Evolutionary conservation across 2,888 invertebrate species (phyloP).

Genomic region (Morpho achilles): DNA sequence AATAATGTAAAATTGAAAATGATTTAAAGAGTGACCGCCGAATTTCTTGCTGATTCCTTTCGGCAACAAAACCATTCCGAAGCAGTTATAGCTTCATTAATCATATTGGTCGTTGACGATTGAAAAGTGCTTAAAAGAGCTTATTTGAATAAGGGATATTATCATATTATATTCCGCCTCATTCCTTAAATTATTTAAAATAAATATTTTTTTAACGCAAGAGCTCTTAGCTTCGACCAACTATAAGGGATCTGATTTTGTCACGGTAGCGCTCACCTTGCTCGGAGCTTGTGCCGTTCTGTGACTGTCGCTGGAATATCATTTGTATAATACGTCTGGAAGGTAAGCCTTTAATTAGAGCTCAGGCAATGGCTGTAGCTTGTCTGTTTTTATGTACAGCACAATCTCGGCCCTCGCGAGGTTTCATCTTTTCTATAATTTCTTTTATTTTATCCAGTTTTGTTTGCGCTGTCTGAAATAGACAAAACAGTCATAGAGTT

Average conservation of each 20-base stretch:
- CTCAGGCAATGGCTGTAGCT: slow-evolving; percentile 27
- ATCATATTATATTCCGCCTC: too few relatives aligned
- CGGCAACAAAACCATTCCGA: too few relatives aligned
- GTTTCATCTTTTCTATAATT: slow-evolving; percentile 11
- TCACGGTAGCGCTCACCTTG: slow-evolving; percentile 34
- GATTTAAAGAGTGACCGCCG: too few relatives aligned
- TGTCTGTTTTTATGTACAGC: slow-evolving; percentile 12
- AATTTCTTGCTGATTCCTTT: too few relatives aligned
- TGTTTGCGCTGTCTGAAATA: not conserved
- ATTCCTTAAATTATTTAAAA: too few relatives aligned
- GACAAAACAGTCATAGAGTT: too few relatives aligned
- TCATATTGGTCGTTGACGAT: too few relatives aligned
- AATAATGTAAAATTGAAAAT: too few relatives aligned
- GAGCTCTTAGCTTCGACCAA: slow-evolving; percentile 26
- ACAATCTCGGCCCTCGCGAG: slow-evolving; percentile 7
- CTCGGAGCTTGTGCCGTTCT: slow-evolving; percentile 43
- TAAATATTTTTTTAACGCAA: not conserved
- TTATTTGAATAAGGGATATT: too few relatives aligned
- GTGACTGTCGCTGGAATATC: slow-evolving; percentile 53
- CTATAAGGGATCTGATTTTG: slow-evolving; percentile 33
- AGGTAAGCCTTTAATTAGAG: slow-evolving; percentile 32
- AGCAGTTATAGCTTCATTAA: too few relatives aligned
- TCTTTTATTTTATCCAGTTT: slow-evolving; percentile 3
- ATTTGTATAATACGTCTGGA: slow-evolving; percentile 29
- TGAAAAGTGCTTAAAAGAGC: too few relatives aligned